phyloP scores from a whole-genome alignment of 2,888 invertebrate species.

The Spicauda simplicius region DNA sequence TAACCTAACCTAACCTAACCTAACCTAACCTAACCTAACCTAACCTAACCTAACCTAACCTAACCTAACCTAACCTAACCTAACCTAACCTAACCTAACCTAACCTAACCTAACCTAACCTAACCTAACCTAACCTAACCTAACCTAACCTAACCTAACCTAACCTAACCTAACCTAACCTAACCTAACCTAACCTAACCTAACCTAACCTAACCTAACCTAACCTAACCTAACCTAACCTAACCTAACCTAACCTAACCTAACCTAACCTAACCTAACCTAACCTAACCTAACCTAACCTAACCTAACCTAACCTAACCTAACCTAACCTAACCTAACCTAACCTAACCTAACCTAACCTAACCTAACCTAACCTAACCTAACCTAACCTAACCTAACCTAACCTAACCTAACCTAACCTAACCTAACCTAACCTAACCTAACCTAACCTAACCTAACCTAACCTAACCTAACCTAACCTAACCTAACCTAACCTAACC shows the following conservation, averaged over 20 bases:
- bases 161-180: constrained; percentile 46
- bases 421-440: constrained; percentile 46
- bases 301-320: constrained; percentile 47
- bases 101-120: constrained; percentile 47
- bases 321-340: constrained; percentile 46
- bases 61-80: constrained; percentile 46
- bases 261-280: constrained; percentile 46
- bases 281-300: constrained; percentile 47
- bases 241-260: constrained; percentile 47
- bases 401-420: constrained; percentile 47
- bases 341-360: constrained; percentile 47
- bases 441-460: constrained; percentile 47
- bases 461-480: constrained; percentile 46
- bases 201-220: constrained; percentile 47
- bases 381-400: constrained; percentile 47
- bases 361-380: constrained; percentile 46
- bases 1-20: constrained; percentile 47
- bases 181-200: constrained; percentile 47
- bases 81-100: constrained; percentile 47
- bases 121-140: constrained; percentile 46
- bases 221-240: constrained; percentile 46
- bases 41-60: constrained; percentile 47
- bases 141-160: constrained; percentile 47
- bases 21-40: constrained; percentile 46
- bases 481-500: constrained; percentile 47